phyloP scores from a whole-genome alignment of 1,140 invertebrate genomes.

The Drosophila kohkoa region DNA sequence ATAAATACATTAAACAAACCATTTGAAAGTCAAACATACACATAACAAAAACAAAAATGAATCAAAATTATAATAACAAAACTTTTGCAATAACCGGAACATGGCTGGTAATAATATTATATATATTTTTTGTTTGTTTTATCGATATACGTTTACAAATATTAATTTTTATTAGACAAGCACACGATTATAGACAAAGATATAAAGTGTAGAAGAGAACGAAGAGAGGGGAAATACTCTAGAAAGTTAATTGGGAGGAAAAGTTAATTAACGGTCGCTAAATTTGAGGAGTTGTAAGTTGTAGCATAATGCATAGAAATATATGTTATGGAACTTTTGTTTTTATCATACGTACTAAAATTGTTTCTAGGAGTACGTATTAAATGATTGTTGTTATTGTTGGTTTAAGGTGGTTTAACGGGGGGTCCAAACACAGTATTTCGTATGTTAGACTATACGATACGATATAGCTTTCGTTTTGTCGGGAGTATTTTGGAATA shows the following conservation, averaged over 20 bases:
- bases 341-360: constrained; percentile 20
- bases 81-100: neutral
- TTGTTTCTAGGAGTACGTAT: constrained; percentile 16
- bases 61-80: neutral
- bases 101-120: neutral
- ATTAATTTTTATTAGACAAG: neutral
- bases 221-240: constrained; percentile 11
- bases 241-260: neutral
- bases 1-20: too few species aligned
- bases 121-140: neutral
- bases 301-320: constrained; percentile 58
- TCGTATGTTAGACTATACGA: constrained; percentile 34
- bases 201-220: neutral
- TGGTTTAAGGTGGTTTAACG: constrained; percentile 9
- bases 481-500: constrained; percentile 10
- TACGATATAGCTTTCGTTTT: constrained; percentile 35
- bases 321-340: constrained; percentile 36
- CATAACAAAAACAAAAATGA: too few species aligned
- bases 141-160: constrained; percentile 1
- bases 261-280: too few species aligned
- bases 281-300: constrained; percentile 17
- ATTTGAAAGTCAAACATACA: too few species aligned
- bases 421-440: constrained; percentile 46
- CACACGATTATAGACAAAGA: neutral
- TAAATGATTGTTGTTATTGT: neutral